Conservation (phyloP, 2,888 invertebrate genomes). For the Ecliptopera silaceata region DNA sequence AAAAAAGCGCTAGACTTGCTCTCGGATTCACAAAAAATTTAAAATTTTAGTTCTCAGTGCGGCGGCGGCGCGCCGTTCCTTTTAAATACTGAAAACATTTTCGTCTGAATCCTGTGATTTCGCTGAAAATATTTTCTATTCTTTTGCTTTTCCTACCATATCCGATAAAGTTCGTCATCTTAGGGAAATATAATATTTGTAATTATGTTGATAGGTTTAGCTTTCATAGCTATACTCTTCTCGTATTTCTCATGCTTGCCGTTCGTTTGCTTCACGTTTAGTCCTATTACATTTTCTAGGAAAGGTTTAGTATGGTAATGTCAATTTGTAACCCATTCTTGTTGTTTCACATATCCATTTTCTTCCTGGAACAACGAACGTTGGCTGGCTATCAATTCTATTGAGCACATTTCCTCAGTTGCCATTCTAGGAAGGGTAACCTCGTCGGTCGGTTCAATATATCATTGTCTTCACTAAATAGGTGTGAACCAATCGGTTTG, state of each 20-base stretch:
- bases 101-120: slow-evolving; percentile 59
- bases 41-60: slow-evolving; percentile 47
- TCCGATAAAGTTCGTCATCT: slow-evolving; percentile 37
- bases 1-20: slow-evolving; percentile 41
- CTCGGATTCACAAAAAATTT: slow-evolving; percentile 59
- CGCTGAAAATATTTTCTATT: slow-evolving; percentile 56
- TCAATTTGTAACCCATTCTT: slow-evolving; percentile 17
- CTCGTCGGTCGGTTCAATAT: slow-evolving; percentile 41
- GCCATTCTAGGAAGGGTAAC: slow-evolving; percentile 42
- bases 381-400: slow-evolving; percentile 37
- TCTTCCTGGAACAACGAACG: slow-evolving; percentile 20
- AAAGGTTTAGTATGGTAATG: background rate
- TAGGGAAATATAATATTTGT: slow-evolving; percentile 1
- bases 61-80: slow-evolving; percentile 37
- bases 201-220: slow-evolving; percentile 21
- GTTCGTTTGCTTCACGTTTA: background rate
- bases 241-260: background rate
- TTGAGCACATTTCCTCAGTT: slow-evolving; percentile 40
- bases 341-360: slow-evolving; percentile 16
- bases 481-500: slow-evolving; percentile 35
- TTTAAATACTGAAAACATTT: slow-evolving; percentile 68
- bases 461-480: slow-evolving; percentile 46
- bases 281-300: too few relatives aligned
- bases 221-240: background rate
- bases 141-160: slow-evolving; percentile 39